Conservation (phyloP, 2,113 vertebrate species). For the Peucedramus taeniatus region DNA sequence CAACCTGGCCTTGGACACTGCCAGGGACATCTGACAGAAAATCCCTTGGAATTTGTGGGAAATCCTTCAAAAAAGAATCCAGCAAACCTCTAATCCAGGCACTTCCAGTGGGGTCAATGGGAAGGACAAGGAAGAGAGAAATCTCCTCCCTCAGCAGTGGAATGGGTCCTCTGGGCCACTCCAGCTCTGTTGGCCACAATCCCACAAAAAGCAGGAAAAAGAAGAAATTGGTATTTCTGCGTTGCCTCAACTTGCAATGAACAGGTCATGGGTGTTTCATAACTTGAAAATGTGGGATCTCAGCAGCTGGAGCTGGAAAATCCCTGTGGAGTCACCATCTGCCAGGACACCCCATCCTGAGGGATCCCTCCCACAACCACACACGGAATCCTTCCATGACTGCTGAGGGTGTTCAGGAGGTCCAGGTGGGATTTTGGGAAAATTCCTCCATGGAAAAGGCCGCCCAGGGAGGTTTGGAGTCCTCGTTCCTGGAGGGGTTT, state of each 20-base stretch:
- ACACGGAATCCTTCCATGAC: accelerated
- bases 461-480: neutral
- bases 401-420: neutral
- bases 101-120: neutral
- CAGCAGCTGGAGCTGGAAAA: neutral
- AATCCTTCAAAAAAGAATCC: neutral
- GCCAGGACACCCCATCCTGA: accelerated
- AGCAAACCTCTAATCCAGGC: neutral
- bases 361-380: neutral
- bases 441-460: neutral
- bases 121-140: neutral
- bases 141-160: neutral
- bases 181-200: neutral
- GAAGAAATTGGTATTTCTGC: neutral
- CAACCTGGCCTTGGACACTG: neutral
- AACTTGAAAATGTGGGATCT: neutral
- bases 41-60: neutral
- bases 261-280: neutral
- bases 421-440: neutral
- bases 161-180: neutral
- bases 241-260: accelerated
- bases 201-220: neutral
- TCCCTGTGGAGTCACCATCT: neutral
- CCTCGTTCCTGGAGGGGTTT: neutral
- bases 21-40: neutral